Conservation (phyloP, 2,888 invertebrate genomes). For the Eupithecia abbreviata region DNA sequence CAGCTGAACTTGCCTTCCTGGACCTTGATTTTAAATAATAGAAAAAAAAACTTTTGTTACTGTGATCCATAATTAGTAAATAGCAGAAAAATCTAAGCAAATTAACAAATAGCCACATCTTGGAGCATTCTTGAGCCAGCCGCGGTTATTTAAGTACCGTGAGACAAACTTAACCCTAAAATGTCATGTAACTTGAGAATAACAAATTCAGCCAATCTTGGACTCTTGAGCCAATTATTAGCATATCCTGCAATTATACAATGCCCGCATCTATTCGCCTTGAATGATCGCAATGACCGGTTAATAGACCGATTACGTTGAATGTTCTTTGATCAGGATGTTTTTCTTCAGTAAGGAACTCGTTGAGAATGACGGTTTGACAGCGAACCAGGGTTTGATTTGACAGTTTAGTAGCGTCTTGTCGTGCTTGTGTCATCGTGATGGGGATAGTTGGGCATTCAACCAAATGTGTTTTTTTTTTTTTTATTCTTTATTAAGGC, state of each 20-base stretch:
- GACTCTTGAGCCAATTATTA: constrained; percentile 76
- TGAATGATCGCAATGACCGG: constrained; percentile 31
- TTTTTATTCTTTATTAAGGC: not conserved
- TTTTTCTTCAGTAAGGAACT: constrained; percentile 15
- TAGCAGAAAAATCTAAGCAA: too few species aligned
- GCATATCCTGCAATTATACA: constrained; percentile 73
- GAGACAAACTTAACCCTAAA: constrained; percentile 34
- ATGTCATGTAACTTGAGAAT: constrained; percentile 42
- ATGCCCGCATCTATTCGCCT: constrained; percentile 55
- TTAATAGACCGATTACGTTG: constrained; percentile 20
- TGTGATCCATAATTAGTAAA: too few species aligned
- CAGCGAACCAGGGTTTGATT: not conserved
- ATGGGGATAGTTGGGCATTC: not conserved
- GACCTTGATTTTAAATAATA: too few species aligned
- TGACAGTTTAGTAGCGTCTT: not conserved
- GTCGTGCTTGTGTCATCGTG: not conserved
- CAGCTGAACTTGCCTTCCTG: too few species aligned
- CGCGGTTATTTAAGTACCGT: constrained; percentile 41
- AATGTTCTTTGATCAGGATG: constrained; percentile 17
- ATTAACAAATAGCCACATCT: constrained; percentile 5
- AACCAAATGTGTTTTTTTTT: not conserved
- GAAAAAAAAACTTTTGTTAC: too few species aligned
- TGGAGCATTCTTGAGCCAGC: too few species aligned
- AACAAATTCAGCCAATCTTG: constrained; percentile 63
- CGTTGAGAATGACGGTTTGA: not conserved